Evolutionary conservation across 1,140 invertebrate genomes (phyloP).

Genomic region (Drosophila orosa): DNA sequence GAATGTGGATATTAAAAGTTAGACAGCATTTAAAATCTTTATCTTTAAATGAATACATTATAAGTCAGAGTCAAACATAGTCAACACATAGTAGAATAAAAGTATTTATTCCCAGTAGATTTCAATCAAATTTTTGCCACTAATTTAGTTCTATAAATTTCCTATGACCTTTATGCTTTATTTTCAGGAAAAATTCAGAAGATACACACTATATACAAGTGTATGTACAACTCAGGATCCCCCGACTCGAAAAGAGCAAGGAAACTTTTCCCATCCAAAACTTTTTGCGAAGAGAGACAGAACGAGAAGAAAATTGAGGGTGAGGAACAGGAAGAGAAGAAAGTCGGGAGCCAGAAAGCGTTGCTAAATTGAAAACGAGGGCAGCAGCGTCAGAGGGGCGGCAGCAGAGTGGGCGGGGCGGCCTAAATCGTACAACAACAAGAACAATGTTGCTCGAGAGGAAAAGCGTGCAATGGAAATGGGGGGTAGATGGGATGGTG

Average conservation of each 20-base stretch:
- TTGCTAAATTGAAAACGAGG: slow-evolving; percentile 40
- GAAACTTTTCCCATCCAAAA: slow-evolving; percentile 24
- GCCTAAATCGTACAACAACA: slow-evolving; percentile 39
- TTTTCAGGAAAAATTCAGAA: not conserved
- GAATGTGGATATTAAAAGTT: not conserved
- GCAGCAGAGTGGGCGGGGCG: slow-evolving; percentile 15
- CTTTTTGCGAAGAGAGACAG: slow-evolving; percentile 7
- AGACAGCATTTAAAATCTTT: too few relatives aligned
- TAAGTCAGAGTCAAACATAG: too few relatives aligned
- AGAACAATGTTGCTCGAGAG: slow-evolving; percentile 25
- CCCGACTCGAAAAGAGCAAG: slow-evolving; percentile 1
- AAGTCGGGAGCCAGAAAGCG: slow-evolving; percentile 15
- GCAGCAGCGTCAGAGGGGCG: slow-evolving; percentile 28
- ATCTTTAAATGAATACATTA: too few relatives aligned
- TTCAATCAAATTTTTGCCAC: not conserved
- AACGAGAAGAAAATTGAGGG: not conserved
- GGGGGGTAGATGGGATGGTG: slow-evolving; percentile 13
- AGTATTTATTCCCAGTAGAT: not conserved
- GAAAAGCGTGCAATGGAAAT: slow-evolving; percentile 18
- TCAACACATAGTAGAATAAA: not conserved
- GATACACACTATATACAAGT: not conserved
- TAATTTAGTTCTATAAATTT: not conserved
- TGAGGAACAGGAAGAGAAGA: too few relatives aligned
- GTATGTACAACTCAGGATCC: slow-evolving; percentile 8
- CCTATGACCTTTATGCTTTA: not conserved